phyloP scores from a whole-genome alignment of 2,113 vertebrate species.

The Gallinago paraguaiae region DNA sequence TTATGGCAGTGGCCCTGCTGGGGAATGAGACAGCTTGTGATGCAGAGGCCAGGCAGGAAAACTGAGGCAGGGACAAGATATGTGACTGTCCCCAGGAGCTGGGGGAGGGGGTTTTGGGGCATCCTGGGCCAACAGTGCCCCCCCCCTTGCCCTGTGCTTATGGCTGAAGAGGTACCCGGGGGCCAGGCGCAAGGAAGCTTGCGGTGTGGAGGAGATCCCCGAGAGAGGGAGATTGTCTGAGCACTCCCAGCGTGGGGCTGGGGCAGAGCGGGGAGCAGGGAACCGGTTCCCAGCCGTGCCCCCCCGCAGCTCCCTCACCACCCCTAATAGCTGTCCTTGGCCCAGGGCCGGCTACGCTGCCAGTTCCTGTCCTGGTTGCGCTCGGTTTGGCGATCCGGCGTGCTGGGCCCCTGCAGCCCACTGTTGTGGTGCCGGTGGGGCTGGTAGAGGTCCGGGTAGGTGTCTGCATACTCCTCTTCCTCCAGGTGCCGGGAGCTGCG shows the following conservation, averaged over 20 bases:
- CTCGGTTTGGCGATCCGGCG: constrained; percentile 83
- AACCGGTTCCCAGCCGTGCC: not conserved
- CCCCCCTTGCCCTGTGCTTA: constrained; percentile 7
- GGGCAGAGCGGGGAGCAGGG: not conserved
- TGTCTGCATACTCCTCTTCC: constrained; percentile 78
- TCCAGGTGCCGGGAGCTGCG: constrained; percentile 82
- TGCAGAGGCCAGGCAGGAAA: not conserved
- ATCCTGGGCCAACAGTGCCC: not conserved
- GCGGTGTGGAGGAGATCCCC: not conserved
- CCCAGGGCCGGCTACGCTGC: constrained; percentile 91
- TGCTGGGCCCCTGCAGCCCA: constrained; percentile 82
- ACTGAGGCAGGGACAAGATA: not conserved
- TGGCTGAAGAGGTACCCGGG: constrained; percentile 16
- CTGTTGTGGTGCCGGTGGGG: constrained; percentile 85
- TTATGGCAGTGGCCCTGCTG: not conserved
- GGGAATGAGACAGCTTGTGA: not conserved
- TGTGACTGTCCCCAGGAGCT: not conserved
- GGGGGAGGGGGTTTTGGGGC: not conserved
- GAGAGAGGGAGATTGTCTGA: constrained; percentile 41
- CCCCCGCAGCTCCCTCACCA: not conserved
- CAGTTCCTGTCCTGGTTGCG: constrained; percentile 90
- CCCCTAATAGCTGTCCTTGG: constrained; percentile 91
- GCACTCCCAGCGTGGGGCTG: constrained; percentile 10
- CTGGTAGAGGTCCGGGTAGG: constrained; percentile 91
- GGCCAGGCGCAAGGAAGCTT: constrained; percentile 12